Evolutionary conservation across 2,888 invertebrate genomes (phyloP).

Genomic region (Phalangium opilio): DNA sequence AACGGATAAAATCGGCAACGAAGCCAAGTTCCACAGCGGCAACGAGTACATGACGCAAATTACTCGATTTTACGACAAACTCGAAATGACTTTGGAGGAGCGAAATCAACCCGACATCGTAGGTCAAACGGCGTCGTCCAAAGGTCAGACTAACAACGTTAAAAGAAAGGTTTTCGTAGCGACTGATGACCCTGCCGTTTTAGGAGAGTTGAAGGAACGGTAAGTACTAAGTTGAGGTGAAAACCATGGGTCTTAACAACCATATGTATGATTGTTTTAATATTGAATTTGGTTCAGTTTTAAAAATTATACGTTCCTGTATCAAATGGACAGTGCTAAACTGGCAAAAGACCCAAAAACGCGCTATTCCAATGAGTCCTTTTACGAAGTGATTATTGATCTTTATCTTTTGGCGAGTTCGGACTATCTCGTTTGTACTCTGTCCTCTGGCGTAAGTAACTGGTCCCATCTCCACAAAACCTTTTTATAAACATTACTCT

Average conservation of each 20-base stretch:
- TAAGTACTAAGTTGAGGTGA: background rate
- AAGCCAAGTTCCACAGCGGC: conserved; percentile 7
- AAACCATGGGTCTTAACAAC: background rate
- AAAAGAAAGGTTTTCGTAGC: conserved; percentile 14
- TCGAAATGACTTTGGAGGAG: conserved; percentile 3
- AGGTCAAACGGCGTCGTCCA: too few species aligned
- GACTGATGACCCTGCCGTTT: conserved; percentile 15
- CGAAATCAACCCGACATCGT: too few species aligned
- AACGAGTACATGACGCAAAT: conserved; percentile 12
- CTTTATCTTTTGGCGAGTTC: conserved; percentile 10
- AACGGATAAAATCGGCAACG: conserved; percentile 13
- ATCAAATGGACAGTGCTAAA: conserved; percentile 8
- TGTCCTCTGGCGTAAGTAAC: conserved; percentile 14
- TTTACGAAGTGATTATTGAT: conserved; percentile 6
- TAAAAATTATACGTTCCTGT: conserved; percentile 9
- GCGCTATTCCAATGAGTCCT: conserved; percentile 10
- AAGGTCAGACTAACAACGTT: background rate
- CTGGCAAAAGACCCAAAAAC: conserved; percentile 7
- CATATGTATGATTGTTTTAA: background rate
- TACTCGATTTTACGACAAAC: conserved; percentile 7
- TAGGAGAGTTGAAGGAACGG: background rate
- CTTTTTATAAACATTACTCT: too few species aligned
- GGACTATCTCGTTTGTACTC: conserved; percentile 12
- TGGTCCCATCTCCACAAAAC: too few species aligned
- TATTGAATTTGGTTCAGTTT: conserved; percentile 4